A percentile compares a stretch with the other conserved stretches of the same genome.
phyloP scores from a whole-genome alignment of 2,113 vertebrate species.

The Oophaga pumilio region DNA sequence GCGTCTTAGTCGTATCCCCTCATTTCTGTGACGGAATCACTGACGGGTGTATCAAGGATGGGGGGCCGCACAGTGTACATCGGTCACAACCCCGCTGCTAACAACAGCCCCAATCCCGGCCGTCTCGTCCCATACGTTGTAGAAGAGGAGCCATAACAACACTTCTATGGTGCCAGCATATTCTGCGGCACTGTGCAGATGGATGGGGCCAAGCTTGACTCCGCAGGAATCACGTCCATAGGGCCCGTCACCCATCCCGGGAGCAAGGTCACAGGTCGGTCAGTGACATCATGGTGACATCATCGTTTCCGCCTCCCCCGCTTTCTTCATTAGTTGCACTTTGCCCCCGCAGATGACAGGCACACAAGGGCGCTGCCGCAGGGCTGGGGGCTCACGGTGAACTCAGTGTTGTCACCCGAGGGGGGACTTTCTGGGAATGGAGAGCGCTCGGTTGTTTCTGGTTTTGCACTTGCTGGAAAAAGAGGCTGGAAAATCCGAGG shows the following conservation, averaged over 20 bases:
- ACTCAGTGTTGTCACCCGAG: neutral
- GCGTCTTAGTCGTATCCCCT: neutral
- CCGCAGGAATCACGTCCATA: neutral
- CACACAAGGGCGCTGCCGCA: neutral
- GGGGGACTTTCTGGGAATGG: neutral
- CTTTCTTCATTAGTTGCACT: slow-evolving; percentile 2
- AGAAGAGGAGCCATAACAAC: neutral
- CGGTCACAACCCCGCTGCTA: neutral
- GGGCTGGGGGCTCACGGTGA: neutral
- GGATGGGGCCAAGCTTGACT: neutral
- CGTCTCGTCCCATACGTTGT: neutral
- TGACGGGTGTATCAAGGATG: neutral
- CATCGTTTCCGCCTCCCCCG: neutral
- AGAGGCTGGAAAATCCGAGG: slow-evolving; percentile 52
- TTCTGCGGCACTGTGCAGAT: neutral
- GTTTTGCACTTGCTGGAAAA: slow-evolving; percentile 40
- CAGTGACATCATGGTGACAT: slow-evolving; percentile 41
- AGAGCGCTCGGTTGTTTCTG: neutral
- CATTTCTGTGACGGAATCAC: neutral
- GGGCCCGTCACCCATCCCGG: neutral
- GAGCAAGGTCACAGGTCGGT: neutral
- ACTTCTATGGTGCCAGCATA: too few species aligned
- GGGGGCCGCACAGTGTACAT: neutral
- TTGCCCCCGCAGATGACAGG: slow-evolving; percentile 21
- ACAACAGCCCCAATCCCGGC: neutral